Evolutionary conservation across 1,140 invertebrate genomes (phyloP).

Genomic region (Acromyrmex charruanus): DNA sequence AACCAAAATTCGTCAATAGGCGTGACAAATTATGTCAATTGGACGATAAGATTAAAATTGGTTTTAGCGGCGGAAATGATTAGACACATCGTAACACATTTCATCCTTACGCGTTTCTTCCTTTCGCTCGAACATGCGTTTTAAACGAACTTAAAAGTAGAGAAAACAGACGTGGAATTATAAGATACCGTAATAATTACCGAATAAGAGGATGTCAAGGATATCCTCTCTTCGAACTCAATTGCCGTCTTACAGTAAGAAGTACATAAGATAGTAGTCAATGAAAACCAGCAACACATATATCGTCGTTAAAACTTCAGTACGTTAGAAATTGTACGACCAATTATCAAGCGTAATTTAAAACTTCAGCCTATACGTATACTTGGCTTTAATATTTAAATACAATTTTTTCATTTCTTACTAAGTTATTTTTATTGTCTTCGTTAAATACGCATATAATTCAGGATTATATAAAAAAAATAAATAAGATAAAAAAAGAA

Average conservation of each 20-base stretch:
- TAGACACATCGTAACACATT: background rate
- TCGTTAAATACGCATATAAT: background rate
- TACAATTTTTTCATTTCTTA: background rate
- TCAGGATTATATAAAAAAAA: background rate
- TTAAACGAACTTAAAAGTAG: background rate
- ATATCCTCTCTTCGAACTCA: slow-evolving; percentile 66
- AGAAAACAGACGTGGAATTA: slow-evolving; percentile 5
- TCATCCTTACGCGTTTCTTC: background rate
- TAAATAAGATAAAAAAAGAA: background rate
- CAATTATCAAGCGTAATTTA: slow-evolving; percentile 5
- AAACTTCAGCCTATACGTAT: background rate
- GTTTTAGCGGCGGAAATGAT: background rate
- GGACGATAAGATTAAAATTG: slow-evolving; percentile 35
- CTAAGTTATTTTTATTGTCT: background rate
- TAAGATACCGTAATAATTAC: slow-evolving; percentile 61
- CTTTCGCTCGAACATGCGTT: background rate
- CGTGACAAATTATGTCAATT: slow-evolving; percentile 29
- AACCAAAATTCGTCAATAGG: slow-evolving; percentile 1
- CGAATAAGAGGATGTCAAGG: slow-evolving; percentile 73
- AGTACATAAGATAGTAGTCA: background rate
- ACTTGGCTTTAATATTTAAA: background rate
- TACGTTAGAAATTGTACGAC: background rate
- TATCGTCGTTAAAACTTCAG: background rate
- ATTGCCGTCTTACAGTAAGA: slow-evolving; percentile 2
- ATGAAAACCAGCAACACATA: slow-evolving; percentile 15